Conservation (phyloP, 64 coral and sea anemone species). For the Stichodactyla helianthus region DNA sequence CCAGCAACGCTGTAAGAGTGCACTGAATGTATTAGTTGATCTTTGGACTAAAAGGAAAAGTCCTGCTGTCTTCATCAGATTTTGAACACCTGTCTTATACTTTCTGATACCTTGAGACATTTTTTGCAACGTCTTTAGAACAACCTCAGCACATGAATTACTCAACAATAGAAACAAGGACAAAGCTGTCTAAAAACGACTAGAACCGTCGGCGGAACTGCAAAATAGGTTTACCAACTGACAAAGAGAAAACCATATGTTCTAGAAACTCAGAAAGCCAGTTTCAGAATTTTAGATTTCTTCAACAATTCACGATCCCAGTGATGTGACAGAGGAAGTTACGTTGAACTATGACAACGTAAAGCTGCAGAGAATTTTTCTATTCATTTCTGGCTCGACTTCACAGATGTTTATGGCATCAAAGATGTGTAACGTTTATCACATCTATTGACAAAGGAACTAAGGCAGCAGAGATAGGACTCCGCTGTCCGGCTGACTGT, state of each 20-base stretch:
- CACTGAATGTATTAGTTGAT: background rate
- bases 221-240: too few relatives aligned
- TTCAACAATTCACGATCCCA: too few relatives aligned
- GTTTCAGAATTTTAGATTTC: too few relatives aligned
- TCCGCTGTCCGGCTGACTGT: background rate
- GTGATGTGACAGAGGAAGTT: too few relatives aligned
- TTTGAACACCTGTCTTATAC: background rate
- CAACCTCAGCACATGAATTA: background rate
- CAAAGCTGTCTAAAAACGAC: too few relatives aligned
- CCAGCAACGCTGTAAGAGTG: background rate
- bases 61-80: background rate
- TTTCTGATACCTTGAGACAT: too few relatives aligned
- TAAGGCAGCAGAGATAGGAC: background rate
- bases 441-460: background rate
- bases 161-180: background rate
- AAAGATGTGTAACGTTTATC: conserved; percentile 1
- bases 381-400: background rate
- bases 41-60: background rate
- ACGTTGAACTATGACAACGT: too few relatives aligned
- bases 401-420: background rate
- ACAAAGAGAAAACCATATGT: too few relatives aligned
- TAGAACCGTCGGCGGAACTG: too few relatives aligned
- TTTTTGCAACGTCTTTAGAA: too few relatives aligned
- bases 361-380: too few relatives aligned
- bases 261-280: too few relatives aligned